Base-by-base conservation (phyloP, 2,888 invertebrate genomes). In the Acleris sparsana region DNA sequence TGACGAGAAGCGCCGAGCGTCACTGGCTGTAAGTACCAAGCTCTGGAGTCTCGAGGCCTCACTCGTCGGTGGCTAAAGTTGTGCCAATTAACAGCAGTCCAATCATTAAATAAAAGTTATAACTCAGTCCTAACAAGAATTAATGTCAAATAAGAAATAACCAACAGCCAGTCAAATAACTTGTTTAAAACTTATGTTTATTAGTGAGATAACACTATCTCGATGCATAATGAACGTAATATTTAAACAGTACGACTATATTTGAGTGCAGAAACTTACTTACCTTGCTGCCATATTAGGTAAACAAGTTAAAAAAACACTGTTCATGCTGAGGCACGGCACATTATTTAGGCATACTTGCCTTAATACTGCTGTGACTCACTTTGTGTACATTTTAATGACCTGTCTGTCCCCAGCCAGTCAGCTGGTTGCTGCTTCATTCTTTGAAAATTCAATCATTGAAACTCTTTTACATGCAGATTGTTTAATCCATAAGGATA, bases 161-260 rank as follows among this genome's bases (percentile, higher is more conserved):
- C 6, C 7, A 25, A 25, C 25, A 25, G 7, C 1, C 25, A 25
- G 6, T 25, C 25, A 25, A 64, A 29, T 60, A 64, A 64, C 60
- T 51, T 61, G 51, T 61, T 61, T 51, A 33, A 61, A 61, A 57
- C 20, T 62, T 17, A 29, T 62, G 62, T 66, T 62, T 61, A 62
- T 66, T 62, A 18, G 56, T 46, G 22, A 57, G 66, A 66, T 66
- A 66, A 62, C 66, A 20, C 51, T 57, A 66, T 66, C 65, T 57
- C 18, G n/a, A 46, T 57, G 61, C 61, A 62, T 66, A 66, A 66
- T 66, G 62, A 66, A 52, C 25, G 61, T 66, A 62, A 62, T 66
- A 62, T 66, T 66, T 57, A 53, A 62, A 57, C 66, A 61, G 61
- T 57, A 25, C 3, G 5, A 22, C 43, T 55, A 43, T 62, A 53